phyloP scores from a whole-genome alignment of 2,888 invertebrate genomes.

The Spatulosminthurus flaviceps region DNA sequence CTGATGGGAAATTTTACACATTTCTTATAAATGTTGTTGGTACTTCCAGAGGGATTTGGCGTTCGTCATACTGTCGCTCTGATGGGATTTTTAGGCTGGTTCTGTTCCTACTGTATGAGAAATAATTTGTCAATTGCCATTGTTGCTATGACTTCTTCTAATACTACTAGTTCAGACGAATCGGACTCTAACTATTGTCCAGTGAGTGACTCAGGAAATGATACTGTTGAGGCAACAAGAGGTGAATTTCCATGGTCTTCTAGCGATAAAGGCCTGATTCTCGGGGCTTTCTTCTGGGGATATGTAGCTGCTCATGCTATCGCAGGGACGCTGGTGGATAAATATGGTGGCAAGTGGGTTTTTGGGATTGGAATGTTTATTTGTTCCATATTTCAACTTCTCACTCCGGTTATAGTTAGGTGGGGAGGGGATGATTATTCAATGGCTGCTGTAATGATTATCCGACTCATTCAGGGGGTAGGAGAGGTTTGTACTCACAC shows the following conservation, averaged over 20 bases:
- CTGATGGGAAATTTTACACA: no score
- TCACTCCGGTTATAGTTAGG: slow-evolving; percentile 80
- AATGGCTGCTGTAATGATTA: slow-evolving; percentile 75
- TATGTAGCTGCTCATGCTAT: slow-evolving; percentile 85
- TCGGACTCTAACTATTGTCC: neutral
- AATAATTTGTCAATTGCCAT: no score
- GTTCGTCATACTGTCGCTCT: slow-evolving; percentile 47
- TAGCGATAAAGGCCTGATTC: slow-evolving; percentile 54
- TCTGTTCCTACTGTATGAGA: slow-evolving; percentile 34
- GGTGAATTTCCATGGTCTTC: slow-evolving; percentile 54
- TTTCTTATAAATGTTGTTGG: neutral
- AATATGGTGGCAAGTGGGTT: slow-evolving; percentile 85
- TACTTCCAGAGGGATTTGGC: slow-evolving; percentile 45
- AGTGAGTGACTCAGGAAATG: neutral
- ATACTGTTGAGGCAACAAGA: neutral
- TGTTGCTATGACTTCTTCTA: no score
- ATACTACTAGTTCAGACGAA: neutral
- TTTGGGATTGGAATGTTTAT: slow-evolving; percentile 82
- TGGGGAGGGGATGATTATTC: slow-evolving; percentile 68
- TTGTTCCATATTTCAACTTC: slow-evolving; percentile 81
- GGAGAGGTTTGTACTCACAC: slow-evolving; percentile 75
- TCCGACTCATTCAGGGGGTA: slow-evolving; percentile 81
- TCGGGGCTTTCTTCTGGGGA: slow-evolving; percentile 80
- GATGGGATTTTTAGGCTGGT: slow-evolving; percentile 44
- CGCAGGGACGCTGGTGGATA: slow-evolving; percentile 81